These are phyloP conservation scores for Procambarus virginalis DNA, from an alignment of 1,140 invertebrate species.

Conservation along the genomic window DNA sequence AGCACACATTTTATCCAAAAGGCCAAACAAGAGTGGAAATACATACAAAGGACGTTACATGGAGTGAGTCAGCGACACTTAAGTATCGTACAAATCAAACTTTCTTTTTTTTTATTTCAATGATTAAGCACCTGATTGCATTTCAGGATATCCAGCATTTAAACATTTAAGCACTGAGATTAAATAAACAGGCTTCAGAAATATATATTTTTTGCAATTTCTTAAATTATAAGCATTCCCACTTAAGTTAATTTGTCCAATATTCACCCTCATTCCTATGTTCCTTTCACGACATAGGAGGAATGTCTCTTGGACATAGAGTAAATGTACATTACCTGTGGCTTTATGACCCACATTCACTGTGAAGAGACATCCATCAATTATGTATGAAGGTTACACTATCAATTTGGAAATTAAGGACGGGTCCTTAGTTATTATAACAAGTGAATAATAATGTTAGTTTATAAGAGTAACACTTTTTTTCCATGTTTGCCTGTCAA, in stretches of 20 bases:
- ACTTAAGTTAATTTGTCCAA: neutral
- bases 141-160: neutral
- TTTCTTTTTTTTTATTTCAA: neutral
- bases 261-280: neutral
- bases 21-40: conserved; percentile 37
- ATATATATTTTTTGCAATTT: neutral
- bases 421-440: neutral
- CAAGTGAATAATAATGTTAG: neutral
- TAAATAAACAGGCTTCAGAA: neutral
- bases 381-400: neutral
- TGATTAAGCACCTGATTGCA: neutral
- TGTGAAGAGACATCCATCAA: neutral
- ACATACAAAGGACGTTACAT: conserved; percentile 41
- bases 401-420: neutral
- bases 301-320: neutral
- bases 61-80: neutral
- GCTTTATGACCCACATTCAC: neutral
- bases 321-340: neutral
- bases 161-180: conserved; percentile 7
- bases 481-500: neutral
- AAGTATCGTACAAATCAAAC: conserved; percentile 15
- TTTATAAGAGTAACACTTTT: neutral
- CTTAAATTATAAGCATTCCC: conserved; percentile 3
- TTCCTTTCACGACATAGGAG: neutral
- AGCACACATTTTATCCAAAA: conserved; percentile 30